Evolutionary conservation across 2,888 invertebrate genomes (phyloP).

Genomic region (Lasioglossum lativentre): DNA sequence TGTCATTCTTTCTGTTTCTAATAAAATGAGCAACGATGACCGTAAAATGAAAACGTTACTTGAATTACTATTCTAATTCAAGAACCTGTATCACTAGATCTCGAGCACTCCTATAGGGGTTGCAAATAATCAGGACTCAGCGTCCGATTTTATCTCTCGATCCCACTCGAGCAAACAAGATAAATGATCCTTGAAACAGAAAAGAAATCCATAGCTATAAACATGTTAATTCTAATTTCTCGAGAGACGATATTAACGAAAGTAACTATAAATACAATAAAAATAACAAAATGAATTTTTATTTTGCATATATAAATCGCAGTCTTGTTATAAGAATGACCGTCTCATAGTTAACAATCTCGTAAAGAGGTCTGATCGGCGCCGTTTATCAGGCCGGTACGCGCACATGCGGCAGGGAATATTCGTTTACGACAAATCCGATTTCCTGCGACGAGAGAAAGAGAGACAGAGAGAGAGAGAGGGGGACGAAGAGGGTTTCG

Average conservation of each 20-base stretch:
- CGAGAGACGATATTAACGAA: too few relatives aligned
- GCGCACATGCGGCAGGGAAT: conserved; percentile 38
- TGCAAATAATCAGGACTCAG: conserved; percentile 30
- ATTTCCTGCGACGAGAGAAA: conserved; percentile 56
- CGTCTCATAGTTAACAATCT: background rate
- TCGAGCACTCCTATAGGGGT: conserved; percentile 10
- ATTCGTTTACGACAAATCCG: conserved; percentile 64
- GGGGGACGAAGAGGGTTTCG: conserved; percentile 6
- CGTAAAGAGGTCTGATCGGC: background rate
- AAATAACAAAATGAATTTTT: background rate
- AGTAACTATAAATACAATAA: background rate
- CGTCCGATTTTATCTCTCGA: conserved; percentile 23
- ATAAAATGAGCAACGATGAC: background rate
- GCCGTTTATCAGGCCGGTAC: conserved; percentile 14
- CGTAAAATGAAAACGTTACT: background rate
- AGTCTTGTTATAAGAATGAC: background rate
- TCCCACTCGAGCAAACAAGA: background rate
- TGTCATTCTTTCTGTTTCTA: background rate
- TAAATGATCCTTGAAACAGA: background rate
- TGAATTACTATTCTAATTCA: conserved; percentile 10
- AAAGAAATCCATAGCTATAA: background rate
- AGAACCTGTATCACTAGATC: background rate
- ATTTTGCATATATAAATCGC: too few relatives aligned
- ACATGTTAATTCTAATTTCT: conserved; percentile 3
- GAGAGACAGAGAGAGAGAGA: conserved; percentile 40